Conservation (phyloP, 2,797 vertebrate genomes). For the Bovichtus variegatus region DNA sequence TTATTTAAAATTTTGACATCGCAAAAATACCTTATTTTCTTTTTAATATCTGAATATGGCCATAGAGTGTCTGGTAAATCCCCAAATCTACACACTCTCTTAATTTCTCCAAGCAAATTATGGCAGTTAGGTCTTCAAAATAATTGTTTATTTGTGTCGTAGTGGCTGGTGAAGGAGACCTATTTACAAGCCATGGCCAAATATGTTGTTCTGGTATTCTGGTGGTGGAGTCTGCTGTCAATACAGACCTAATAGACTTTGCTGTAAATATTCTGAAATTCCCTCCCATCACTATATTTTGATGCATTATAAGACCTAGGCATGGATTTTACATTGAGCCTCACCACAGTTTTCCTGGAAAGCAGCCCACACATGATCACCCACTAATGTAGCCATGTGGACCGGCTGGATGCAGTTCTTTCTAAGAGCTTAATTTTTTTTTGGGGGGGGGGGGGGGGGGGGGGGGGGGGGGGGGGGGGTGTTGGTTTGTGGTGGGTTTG, state of each 20-base stretch:
- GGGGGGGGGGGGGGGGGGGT: too few relatives aligned
- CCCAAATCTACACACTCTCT: neutral
- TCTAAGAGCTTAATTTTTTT: slow-evolving; percentile 45
- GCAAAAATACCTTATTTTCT: neutral
- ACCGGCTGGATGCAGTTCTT: slow-evolving; percentile 47
- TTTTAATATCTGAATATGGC: neutral
- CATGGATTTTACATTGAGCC: slow-evolving; percentile 40
- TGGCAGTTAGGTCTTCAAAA: neutral
- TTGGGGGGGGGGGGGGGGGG: too few relatives aligned
- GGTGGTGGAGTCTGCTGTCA: slow-evolving; percentile 17
- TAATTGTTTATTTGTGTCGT: slow-evolving; percentile 14
- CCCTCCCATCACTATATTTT: slow-evolving; percentile 19
- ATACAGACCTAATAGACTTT: neutral
- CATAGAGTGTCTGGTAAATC: neutral
- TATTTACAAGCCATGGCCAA: slow-evolving; percentile 7
- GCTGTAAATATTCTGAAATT: slow-evolving; percentile 25
- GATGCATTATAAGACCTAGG: slow-evolving; percentile 26
- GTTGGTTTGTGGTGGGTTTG: slow-evolving; percentile 13
- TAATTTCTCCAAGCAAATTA: neutral
- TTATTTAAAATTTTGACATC: neutral
- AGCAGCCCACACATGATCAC: slow-evolving; percentile 56
- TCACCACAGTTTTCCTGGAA: slow-evolving; percentile 46
- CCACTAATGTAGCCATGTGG: slow-evolving; percentile 52
- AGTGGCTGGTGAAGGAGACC: slow-evolving; percentile 8
- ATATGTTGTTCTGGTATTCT: slow-evolving; percentile 31